phyloP scores from a whole-genome alignment of 2,888 invertebrate genomes.

The Exocentrus adspersus region DNA sequence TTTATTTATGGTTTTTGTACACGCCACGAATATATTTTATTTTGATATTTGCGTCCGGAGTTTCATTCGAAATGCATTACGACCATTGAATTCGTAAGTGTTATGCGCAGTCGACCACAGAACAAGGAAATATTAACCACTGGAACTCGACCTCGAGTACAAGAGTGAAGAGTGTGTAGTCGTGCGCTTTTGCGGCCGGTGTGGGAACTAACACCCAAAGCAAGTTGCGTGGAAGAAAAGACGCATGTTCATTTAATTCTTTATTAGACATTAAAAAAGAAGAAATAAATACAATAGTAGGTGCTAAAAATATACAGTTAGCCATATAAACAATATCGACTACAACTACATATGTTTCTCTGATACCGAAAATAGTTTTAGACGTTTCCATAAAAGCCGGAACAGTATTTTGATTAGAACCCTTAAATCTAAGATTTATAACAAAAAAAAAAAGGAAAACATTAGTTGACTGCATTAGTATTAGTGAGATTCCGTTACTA shows the following conservation, averaged over 20 bases:
- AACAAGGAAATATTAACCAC: too few relatives aligned
- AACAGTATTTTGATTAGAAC: conserved; percentile 4
- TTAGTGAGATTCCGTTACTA: conserved; percentile 48
- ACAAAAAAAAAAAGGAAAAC: conserved; percentile 35
- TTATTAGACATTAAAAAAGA: conserved; percentile 52
- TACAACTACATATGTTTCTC: conserved; percentile 37
- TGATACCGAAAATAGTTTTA: conserved; percentile 35
- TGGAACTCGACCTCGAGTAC: too few relatives aligned
- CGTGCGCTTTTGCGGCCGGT: too few relatives aligned
- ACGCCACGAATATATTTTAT: conserved; percentile 23
- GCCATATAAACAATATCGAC: conserved; percentile 41
- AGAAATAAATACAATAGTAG: conserved; percentile 50
- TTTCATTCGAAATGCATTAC: neutral
- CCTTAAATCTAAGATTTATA: conserved; percentile 24
- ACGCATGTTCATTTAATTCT: conserved; percentile 21
- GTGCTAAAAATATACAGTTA: conserved; percentile 49
- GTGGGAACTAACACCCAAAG: too few relatives aligned
- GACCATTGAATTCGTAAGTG: neutral
- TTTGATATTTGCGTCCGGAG: conserved; percentile 11
- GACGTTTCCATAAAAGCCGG: conserved; percentile 6
- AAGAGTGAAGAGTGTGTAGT: too few relatives aligned
- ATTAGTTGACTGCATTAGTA: conserved; percentile 45
- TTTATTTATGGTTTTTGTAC: conserved; percentile 25
- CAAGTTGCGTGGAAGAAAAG: too few relatives aligned
- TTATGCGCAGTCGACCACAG: neutral